phyloP scores from a whole-genome alignment of 2,888 invertebrate species.

The Tinea pellionella region DNA sequence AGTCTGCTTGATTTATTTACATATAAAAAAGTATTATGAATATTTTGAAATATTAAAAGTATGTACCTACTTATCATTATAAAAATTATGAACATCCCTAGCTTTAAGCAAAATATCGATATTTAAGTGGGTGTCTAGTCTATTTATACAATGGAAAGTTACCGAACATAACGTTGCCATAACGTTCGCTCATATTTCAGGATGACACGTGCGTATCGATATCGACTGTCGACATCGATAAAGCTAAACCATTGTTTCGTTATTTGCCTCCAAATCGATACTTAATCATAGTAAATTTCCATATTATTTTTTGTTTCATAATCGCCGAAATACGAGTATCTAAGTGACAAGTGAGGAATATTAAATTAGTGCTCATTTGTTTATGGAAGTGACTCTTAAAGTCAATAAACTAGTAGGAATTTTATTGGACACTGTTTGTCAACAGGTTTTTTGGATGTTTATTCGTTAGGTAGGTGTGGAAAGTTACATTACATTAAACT shows the following conservation, averaged over 20 bases:
- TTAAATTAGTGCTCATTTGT: not conserved
- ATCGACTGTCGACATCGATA: not conserved
- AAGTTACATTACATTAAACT: not conserved
- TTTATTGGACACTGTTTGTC: not conserved
- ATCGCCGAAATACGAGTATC: no score
- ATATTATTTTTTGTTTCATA: no score
- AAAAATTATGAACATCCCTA: no score
- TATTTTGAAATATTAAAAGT: no score
- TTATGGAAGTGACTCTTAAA: not conserved
- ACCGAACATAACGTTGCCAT: not conserved
- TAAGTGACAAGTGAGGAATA: not conserved
- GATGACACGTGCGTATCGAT: not conserved
- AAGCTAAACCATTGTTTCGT: not conserved
- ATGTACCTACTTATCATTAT: no score
- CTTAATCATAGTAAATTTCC: no score
- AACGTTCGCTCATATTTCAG: not conserved
- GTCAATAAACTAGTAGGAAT: not conserved
- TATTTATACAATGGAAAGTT: not conserved
- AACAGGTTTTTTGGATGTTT: not conserved
- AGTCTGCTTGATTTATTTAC: no score
- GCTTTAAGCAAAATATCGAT: not conserved
- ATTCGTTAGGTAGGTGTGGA: conserved; percentile 4
- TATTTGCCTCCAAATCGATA: not conserved
- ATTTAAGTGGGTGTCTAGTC: not conserved
- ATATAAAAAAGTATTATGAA: no score